Evolutionary conservation across 1,140 invertebrate genomes (phyloP).

Genomic region (Elysia chlorotica): DNA sequence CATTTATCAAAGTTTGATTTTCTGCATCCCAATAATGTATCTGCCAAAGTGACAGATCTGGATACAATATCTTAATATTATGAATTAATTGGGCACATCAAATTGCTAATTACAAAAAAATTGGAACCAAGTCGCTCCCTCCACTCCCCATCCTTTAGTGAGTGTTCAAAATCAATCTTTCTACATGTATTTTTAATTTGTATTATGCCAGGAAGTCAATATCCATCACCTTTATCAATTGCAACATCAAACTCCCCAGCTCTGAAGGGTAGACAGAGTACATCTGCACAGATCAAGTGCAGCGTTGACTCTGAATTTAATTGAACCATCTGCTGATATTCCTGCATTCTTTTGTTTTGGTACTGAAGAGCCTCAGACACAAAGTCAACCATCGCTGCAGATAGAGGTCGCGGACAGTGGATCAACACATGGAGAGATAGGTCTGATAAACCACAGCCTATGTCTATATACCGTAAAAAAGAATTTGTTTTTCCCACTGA

Average conservation of each 20-base stretch:
- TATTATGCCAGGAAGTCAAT: neutral
- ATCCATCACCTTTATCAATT: constrained; percentile 9
- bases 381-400: neutral
- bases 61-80: neutral
- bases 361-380: neutral
- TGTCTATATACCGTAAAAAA: neutral
- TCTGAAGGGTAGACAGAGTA: neutral
- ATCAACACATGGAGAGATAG: neutral
- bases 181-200: neutral
- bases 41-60: neutral
- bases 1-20: too few relatives aligned
- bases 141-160: neutral
- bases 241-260: neutral
- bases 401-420: neutral
- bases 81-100: neutral
- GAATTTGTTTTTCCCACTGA: too few relatives aligned
- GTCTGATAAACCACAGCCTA: constrained; percentile 4
- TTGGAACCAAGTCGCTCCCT: neutral
- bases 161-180: neutral
- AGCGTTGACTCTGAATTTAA: neutral
- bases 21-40: too few relatives aligned
- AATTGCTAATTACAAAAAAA: neutral
- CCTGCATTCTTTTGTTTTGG: neutral
- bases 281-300: neutral
- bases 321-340: neutral